Percentiles rank a stretch among this genome's conserved stretches.
Conservation (phyloP, 2,113 vertebrate genomes). For the Ginglymostoma cirratum region DNA sequence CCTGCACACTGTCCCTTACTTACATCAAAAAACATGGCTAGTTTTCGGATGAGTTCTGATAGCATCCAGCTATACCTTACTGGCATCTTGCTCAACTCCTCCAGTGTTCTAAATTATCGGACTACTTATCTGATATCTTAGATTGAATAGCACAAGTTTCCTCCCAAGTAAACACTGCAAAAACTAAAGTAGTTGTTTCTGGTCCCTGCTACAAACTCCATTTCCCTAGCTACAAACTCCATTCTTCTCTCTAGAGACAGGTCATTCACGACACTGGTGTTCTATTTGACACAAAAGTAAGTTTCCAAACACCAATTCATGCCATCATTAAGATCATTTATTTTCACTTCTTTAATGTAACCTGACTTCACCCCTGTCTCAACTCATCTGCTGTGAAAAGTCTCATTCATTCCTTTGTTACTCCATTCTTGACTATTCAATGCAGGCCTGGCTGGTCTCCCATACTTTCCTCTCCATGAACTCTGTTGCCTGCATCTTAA, state of each 20-base stretch:
- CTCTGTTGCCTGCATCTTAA: background rate
- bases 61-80: background rate
- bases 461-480: background rate
- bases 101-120: background rate
- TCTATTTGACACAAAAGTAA: background rate
- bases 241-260: background rate
- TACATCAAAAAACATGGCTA: background rate
- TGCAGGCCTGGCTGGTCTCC: background rate
- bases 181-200: background rate
- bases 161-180: background rate
- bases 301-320: background rate
- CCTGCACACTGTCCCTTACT: background rate
- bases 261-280: background rate
- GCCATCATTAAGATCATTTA: no score
- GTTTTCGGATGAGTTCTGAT: background rate
- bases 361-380: background rate
- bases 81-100: background rate
- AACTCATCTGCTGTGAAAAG: background rate
- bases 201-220: background rate
- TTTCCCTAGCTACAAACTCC: background rate
- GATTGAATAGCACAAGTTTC: background rate
- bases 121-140: background rate
- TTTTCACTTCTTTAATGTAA: background rate
- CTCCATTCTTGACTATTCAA: background rate
- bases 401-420: background rate